Evolutionary conservation across 2,797 vertebrate genomes (phyloP).

Genomic region (Nannoperca australis): DNA sequence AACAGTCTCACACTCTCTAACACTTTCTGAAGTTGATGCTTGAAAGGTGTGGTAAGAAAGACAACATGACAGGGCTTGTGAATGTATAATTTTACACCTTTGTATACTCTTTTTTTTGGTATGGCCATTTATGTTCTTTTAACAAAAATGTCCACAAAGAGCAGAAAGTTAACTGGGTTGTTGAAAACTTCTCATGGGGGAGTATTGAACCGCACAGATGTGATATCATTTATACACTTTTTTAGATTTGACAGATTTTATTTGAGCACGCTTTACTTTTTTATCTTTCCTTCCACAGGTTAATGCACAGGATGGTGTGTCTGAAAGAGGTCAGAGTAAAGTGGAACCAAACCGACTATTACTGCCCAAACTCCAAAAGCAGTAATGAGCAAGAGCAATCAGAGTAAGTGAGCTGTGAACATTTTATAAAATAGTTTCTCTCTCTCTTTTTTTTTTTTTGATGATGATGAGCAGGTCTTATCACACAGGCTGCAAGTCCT

Average conservation of each 20-base stretch:
- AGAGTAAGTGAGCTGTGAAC: slow-evolving; percentile 40
- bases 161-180: not conserved
- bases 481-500: slow-evolving; percentile 72
- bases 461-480: slow-evolving; percentile 77
- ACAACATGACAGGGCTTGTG: not conserved
- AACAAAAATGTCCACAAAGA: not conserved
- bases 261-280: not conserved
- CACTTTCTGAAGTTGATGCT: not conserved
- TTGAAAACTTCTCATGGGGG: not conserved
- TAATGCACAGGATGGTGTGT: slow-evolving; percentile 8
- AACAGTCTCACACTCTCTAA: slow-evolving; percentile 1
- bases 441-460: slow-evolving; percentile 42
- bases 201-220: not conserved
- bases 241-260: not conserved
- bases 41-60: slow-evolving; percentile 2
- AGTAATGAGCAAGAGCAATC: slow-evolving; percentile 48
- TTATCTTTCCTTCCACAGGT: slow-evolving; percentile 16
- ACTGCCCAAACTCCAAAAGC: slow-evolving; percentile 28
- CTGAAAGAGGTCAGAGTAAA: slow-evolving; percentile 32
- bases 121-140: not conserved
- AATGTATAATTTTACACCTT: slow-evolving; percentile 9
- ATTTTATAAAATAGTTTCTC: slow-evolving; percentile 44
- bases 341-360: slow-evolving; percentile 31
- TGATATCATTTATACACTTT: not conserved
- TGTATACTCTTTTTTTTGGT: not conserved